Evolutionary conservation across 1,140 invertebrate genomes (phyloP).

Genomic region (Dryas iulia): DNA sequence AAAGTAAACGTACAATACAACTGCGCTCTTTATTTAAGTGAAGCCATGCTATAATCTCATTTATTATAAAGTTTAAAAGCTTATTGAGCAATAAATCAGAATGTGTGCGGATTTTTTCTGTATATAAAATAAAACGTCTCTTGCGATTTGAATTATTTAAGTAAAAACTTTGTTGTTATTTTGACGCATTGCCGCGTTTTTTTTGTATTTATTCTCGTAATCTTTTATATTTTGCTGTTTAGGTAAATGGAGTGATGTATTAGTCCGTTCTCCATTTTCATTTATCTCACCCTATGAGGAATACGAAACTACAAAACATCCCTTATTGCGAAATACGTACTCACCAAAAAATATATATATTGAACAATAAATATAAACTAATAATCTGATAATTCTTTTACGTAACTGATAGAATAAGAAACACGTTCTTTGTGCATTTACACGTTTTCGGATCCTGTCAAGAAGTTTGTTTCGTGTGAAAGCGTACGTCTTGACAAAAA

Average conservation of each 20-base stretch:
- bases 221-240: too few species aligned
- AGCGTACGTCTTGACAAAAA: constrained; percentile 3
- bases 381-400: not conserved
- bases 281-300: too few species aligned
- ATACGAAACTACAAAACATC: too few species aligned
- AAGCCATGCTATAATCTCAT: not conserved
- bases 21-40: not conserved
- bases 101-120: not conserved
- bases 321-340: too few species aligned
- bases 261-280: too few species aligned
- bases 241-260: too few species aligned
- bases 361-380: not conserved
- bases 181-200: too few species aligned
- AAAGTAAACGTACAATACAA: not conserved
- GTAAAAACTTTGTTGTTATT: too few species aligned
- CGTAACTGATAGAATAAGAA: not conserved
- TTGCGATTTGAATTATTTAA: not conserved
- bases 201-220: too few species aligned
- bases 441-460: not conserved
- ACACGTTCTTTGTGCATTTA: not conserved
- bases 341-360: not conserved
- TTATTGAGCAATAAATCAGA: not conserved
- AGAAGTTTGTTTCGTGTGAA: constrained; percentile 4
- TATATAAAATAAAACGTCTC: not conserved
- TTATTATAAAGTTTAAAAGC: constrained; percentile 1